Evolutionary conservation across 2,888 invertebrate species (phyloP), one percentile per base, ranked within the genome.

Genomic region (Coronaproctus castanopsis): DNA sequence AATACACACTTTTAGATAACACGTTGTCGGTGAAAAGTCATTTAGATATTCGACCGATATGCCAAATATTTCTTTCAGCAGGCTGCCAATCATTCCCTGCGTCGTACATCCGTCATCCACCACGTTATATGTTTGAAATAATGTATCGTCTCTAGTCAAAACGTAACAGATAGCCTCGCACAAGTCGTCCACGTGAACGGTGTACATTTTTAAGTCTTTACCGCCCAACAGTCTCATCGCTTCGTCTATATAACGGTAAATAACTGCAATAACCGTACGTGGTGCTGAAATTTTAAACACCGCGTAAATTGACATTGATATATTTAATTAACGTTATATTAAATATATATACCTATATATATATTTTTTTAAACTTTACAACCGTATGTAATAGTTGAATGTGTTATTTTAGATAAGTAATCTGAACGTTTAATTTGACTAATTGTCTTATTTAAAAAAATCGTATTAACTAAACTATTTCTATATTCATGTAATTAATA

Each of bases 171-270:
- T 77, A 1, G 89, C 91, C 58, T 82, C 77, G 69, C 83, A 86
- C n/a, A 89, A 77, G 73, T 93, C 93, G 21, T 74, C 71, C 0
- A 90, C 87, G 71, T 92, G 89, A 22, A 92, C 82, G 0, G 92
- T 93, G 73, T 91, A 88, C 75, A 89, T 79, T 69, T 81, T 82
- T 64, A 92, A 76, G 62, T 86, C 81, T 14, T 83, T 81, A 51
- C 85, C 87, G 91, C 92, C 93, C 21, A 92, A 75, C 48, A 93
- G 76, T 72, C 90, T 89, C 90, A 93, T 90, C 64, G 87, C 86
- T 73, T 92, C 89, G 49, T 82, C 81, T 24, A 91, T 75, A 69
- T 88, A 82, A 69, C 87, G 88, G 73, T 93, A 93, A 64, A 92
- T 82, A 50, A 85, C 86, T 61, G 89, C 91, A 67, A 88, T 83